Percentiles rank a stretch among this genome's conserved stretches.
Evolutionary conservation across 64 coral and sea anemone species (phyloP).

Genomic region (Pachyseris speciosa): DNA sequence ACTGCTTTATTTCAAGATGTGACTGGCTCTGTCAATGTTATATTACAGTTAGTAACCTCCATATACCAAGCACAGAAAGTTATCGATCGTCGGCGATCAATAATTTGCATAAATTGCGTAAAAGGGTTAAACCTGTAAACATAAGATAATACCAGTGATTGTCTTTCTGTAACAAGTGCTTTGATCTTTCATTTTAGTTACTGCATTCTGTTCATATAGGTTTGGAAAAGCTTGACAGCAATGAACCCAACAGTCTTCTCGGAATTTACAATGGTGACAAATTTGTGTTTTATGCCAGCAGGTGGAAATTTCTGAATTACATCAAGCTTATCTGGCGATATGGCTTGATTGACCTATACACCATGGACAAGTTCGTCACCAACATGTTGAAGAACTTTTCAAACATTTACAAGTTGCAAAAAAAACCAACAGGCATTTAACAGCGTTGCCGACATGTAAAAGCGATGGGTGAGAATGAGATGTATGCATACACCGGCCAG

Average conservation of each 20-base stretch:
- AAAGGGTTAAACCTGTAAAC: too few relatives aligned
- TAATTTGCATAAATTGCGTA: too few relatives aligned
- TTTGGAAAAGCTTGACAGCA: slow-evolving; percentile 80
- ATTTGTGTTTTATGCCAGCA: slow-evolving; percentile 88
- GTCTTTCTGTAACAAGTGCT: too few relatives aligned
- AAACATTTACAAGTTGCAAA: slow-evolving; percentile 88
- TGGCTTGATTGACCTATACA: slow-evolving; percentile 84
- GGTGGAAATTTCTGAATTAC: slow-evolving; percentile 81
- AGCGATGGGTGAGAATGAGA: slow-evolving; percentile 82
- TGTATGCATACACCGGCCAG: slow-evolving; percentile 76
- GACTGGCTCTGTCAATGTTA: too few relatives aligned
- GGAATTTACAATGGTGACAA: slow-evolving; percentile 82
- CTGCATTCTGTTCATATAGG: not conserved
- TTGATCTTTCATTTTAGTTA: not conserved
- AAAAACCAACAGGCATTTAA: slow-evolving; percentile 60
- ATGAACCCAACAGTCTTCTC: slow-evolving; percentile 51
- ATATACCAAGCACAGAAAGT: too few relatives aligned
- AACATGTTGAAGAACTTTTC: slow-evolving; percentile 78
- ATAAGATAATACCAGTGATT: too few relatives aligned
- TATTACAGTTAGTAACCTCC: too few relatives aligned
- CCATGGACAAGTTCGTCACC: slow-evolving; percentile 74
- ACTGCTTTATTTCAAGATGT: too few relatives aligned
- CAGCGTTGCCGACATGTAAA: slow-evolving; percentile 78
- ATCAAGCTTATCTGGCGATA: slow-evolving; percentile 94
- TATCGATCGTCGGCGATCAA: too few relatives aligned